Evolutionary conservation across 2,113 vertebrate genomes (phyloP).

Genomic region (Accipiter cooperii): DNA sequence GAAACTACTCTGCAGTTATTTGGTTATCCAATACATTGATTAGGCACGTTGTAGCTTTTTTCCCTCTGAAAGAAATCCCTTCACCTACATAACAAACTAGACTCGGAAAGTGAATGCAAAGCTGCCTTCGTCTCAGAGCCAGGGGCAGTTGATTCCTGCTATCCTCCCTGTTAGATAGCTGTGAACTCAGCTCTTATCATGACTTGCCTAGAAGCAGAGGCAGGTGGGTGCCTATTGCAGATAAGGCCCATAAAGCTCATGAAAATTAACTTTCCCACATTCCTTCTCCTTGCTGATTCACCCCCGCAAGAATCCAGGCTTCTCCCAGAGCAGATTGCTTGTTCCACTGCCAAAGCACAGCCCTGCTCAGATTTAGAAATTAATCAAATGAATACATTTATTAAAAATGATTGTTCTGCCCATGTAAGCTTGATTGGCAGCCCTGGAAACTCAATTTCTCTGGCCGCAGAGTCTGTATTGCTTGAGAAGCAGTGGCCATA

Average conservation of each 20-base stretch:
- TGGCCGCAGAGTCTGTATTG: neutral
- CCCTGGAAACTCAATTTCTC: neutral
- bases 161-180: neutral
- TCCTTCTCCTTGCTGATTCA: neutral
- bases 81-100: neutral
- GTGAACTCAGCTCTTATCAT: neutral
- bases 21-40: neutral
- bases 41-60: neutral
- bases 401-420: neutral
- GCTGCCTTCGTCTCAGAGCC: neutral
- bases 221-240: neutral
- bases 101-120: neutral
- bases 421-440: neutral
- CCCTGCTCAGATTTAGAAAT: neutral
- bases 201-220: neutral
- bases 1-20: neutral
- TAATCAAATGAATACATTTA: neutral
- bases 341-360: constrained; percentile 1
- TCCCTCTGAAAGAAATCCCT: neutral
- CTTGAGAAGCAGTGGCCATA: neutral
- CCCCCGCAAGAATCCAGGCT: neutral
- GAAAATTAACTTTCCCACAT: neutral
- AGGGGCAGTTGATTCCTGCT: neutral
- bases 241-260: neutral
- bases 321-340: neutral